Percentiles rank a stretch among this genome's conserved stretches.
These are phyloP conservation scores for Heliothis virescens DNA, from an alignment of 1,140 invertebrate species.

Conservation along the genomic window DNA sequence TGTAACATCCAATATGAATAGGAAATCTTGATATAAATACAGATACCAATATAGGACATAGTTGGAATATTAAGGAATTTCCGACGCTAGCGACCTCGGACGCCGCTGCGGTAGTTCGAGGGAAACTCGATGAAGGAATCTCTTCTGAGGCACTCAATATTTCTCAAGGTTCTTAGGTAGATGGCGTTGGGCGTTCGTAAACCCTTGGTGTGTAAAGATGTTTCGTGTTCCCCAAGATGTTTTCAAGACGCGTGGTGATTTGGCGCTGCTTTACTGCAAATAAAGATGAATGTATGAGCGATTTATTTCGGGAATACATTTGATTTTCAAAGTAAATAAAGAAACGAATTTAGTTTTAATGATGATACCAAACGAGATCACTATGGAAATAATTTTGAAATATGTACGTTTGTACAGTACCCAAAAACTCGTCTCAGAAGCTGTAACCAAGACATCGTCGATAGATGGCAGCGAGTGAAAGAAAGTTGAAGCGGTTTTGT, in stretches of 20 bases:
- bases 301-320: too few species aligned
- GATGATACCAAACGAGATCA: too few species aligned
- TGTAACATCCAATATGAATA: constrained; percentile 39
- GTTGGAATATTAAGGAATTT: constrained; percentile 32
- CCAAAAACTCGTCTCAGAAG: too few species aligned
- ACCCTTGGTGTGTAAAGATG: constrained; percentile 10
- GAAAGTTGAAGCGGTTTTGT: neutral
- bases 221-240: neutral
- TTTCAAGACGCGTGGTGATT: neutral
- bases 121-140: neutral
- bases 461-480: neutral
- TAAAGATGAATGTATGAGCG: too few species aligned
- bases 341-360: too few species aligned
- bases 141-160: neutral
- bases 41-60: constrained; percentile 37
- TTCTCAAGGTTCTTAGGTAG: constrained; percentile 36
- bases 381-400: too few species aligned
- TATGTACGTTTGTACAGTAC: too few species aligned
- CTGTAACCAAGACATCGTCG: neutral
- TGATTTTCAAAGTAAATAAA: too few species aligned
- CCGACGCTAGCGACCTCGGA: constrained; percentile 29
- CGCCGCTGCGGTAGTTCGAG: neutral
- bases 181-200: constrained; percentile 32
- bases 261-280: constrained; percentile 1
- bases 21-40: constrained; percentile 40